phyloP scores from a whole-genome alignment of 53 echinoderm and acorn worm species.

The Arbacia lixula region DNA sequence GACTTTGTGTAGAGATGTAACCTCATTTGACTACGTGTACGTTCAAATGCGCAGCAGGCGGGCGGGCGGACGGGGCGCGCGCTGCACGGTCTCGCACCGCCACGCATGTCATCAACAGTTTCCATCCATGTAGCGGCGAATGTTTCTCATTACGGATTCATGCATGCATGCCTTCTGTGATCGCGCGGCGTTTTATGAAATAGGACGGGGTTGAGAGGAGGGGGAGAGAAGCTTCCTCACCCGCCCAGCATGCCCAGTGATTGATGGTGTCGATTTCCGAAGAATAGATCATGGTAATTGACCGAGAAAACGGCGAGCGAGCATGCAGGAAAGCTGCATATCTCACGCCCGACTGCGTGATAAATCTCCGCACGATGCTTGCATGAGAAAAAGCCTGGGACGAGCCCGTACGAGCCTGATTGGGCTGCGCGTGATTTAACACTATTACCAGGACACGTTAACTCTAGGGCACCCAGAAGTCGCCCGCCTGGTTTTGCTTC shows the following conservation, averaged over 20 bases:
- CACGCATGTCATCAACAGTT: constrained; percentile 44
- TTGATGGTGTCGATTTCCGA: constrained; percentile 47
- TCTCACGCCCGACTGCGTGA: constrained; percentile 57
- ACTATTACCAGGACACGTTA: too few species aligned
- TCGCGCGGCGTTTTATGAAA: not conserved
- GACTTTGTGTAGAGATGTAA: too few species aligned
- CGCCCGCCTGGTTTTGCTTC: too few species aligned
- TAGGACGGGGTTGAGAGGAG: not conserved
- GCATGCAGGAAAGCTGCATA: constrained; percentile 27
- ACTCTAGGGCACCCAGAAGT: too few species aligned
- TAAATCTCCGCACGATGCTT: constrained; percentile 24
- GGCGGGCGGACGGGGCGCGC: too few species aligned
- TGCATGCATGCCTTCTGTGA: constrained; percentile 27
- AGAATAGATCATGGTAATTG: constrained; percentile 59
- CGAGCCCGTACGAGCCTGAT: not conserved
- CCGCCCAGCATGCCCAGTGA: constrained; percentile 2
- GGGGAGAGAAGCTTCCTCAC: too few species aligned
- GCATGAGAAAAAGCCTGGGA: not conserved
- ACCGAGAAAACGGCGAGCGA: constrained; percentile 37
- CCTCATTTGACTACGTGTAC: too few species aligned
- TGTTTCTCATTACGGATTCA: constrained; percentile 43
- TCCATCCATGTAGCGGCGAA: constrained; percentile 27
- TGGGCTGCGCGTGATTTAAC: constrained; percentile 13
- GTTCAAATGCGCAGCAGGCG: too few species aligned
- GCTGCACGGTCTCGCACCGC: constrained; percentile 45